Percentiles rank a stretch among this genome's conserved stretches.
Conservation (phyloP, 2,888 invertebrate genomes). For the Argyra leucocephala region DNA sequence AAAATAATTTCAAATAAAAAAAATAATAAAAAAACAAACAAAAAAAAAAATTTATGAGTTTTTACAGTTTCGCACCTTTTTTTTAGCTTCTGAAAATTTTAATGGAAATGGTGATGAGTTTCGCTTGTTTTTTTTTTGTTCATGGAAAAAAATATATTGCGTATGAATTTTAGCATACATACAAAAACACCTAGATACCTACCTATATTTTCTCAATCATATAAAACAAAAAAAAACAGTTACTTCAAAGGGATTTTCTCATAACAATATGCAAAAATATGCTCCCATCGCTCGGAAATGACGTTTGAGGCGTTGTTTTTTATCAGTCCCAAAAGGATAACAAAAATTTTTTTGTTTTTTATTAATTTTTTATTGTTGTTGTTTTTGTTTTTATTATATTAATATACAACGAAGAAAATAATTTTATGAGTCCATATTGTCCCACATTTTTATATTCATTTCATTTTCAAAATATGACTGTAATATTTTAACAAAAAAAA, state of each 20-base stretch:
- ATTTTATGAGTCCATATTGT: too few relatives aligned
- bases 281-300: background rate
- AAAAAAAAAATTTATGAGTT: background rate
- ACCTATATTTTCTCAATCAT: too few relatives aligned
- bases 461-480: too few relatives aligned
- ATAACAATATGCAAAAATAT: background rate
- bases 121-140: too few relatives aligned
- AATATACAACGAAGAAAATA: too few relatives aligned
- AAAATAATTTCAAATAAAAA: background rate
- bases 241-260: too few relatives aligned
- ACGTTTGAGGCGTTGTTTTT: background rate
- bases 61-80: constrained; percentile 5
- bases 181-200: background rate
- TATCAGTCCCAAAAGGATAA: constrained; percentile 1
- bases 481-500: too few relatives aligned
- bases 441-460: too few relatives aligned
- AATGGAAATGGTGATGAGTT: background rate
- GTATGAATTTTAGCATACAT: background rate
- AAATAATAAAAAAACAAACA: background rate
- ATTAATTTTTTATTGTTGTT: too few relatives aligned
- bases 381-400: too few relatives aligned
- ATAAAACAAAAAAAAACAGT: background rate
- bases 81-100: background rate
- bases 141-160: too few relatives aligned
- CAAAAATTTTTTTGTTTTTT: too few relatives aligned